These are phyloP conservation scores for Mastomys natalensis DNA, from an alignment of 2,113 vertebrate genomes.

Conservation along the genomic window DNA sequence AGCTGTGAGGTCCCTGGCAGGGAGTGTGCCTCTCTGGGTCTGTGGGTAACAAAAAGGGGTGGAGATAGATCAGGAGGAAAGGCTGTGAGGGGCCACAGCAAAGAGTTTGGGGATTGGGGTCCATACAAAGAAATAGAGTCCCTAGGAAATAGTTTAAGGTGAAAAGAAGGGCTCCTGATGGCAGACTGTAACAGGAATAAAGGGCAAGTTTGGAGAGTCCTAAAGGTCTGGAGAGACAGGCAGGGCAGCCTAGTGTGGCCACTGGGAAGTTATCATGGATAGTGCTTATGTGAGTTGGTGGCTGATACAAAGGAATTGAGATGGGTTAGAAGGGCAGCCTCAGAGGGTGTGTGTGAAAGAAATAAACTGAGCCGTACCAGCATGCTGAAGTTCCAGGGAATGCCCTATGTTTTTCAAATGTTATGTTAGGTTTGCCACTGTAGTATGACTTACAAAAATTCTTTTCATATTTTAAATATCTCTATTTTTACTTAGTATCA, in stretches of 20 bases:
- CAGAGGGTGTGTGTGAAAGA: neutral
- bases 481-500: neutral
- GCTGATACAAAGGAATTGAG: neutral
- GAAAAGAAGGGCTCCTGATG: neutral
- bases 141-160: neutral
- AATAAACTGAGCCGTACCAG: neutral
- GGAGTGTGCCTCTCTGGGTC: neutral
- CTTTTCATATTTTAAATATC: neutral
- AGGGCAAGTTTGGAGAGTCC: neutral
- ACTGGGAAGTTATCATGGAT: neutral
- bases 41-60: neutral
- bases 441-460: neutral
- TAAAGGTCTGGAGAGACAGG: neutral
- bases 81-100: neutral
- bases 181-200: neutral
- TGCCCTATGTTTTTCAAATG: neutral
- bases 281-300: neutral
- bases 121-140: no score
- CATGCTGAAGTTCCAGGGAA: neutral
- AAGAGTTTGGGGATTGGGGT: neutral
- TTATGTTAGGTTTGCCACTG: neutral
- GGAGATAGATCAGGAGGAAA: neutral
- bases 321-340: neutral
- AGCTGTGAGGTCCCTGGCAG: neutral
- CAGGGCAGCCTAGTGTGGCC: neutral